These are phyloP conservation scores for Antechinus flavipes DNA, from an alignment of 2,113 vertebrate genomes.

Conservation along the genomic window DNA sequence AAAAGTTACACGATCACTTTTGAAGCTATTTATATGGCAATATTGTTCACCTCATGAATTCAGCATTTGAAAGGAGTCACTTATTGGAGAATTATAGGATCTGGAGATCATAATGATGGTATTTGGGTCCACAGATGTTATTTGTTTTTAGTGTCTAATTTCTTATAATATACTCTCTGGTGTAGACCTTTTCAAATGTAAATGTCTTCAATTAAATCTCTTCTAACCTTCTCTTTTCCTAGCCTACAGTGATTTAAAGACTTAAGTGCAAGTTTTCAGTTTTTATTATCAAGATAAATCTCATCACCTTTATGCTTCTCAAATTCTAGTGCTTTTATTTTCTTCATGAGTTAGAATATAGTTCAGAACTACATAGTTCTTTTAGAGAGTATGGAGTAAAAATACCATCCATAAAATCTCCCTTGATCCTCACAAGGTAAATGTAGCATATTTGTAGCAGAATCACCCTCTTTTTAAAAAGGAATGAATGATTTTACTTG, in stretches of 20 bases:
- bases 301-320: neutral
- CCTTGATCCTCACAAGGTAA: neutral
- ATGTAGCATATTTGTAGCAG: slow-evolving; percentile 10
- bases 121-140: neutral
- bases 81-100: slow-evolving; percentile 50
- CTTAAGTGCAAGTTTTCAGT: slow-evolving; percentile 6
- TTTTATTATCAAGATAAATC: slow-evolving; percentile 53
- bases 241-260: slow-evolving; percentile 36
- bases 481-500: slow-evolving; percentile 7
- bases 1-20: slow-evolving; percentile 53
- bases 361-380: neutral
- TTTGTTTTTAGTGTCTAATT: slow-evolving; percentile 43
- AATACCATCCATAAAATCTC: slow-evolving; percentile 17
- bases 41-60: slow-evolving; percentile 17
- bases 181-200: slow-evolving; percentile 38
- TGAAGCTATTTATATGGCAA: slow-evolving; percentile 2
- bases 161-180: slow-evolving; percentile 34
- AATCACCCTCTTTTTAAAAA: slow-evolving; percentile 5
- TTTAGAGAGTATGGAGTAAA: slow-evolving; percentile 17
- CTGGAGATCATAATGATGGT: slow-evolving; percentile 45
- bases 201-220: slow-evolving; percentile 47
- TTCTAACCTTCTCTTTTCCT: slow-evolving; percentile 34
- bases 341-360: neutral
- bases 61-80: slow-evolving; percentile 42
- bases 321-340: slow-evolving; percentile 1